Percentiles rank a stretch among this genome's conserved stretches.
Conservation (phyloP, 2,797 vertebrate species). For the Mormyrus proboscirostris region DNA sequence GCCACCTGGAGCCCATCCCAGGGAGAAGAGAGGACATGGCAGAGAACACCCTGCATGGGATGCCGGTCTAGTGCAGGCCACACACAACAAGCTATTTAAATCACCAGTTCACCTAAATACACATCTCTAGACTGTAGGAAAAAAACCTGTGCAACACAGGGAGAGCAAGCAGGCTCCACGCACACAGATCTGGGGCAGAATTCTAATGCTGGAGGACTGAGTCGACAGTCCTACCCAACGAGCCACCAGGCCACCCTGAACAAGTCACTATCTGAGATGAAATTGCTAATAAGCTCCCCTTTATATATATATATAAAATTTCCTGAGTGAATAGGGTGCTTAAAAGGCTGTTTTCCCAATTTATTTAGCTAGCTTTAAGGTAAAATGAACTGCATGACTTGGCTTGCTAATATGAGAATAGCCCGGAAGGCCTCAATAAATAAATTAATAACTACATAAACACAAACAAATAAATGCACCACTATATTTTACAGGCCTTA, state of each 20-base stretch:
- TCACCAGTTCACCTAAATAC: background rate
- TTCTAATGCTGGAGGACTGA: background rate
- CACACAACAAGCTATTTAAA: background rate
- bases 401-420: background rate
- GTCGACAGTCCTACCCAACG: background rate
- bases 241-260: background rate
- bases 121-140: background rate
- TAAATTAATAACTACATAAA: background rate
- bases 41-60: background rate
- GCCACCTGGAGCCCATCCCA: background rate
- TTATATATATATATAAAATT: background rate
- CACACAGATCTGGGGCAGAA: background rate
- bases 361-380: background rate
- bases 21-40: background rate
- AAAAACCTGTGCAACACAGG: background rate
- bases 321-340: background rate
- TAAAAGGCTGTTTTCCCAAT: background rate
- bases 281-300: background rate
- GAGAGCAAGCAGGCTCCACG: background rate
- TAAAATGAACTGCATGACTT: constrained; percentile 12
- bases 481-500: background rate
- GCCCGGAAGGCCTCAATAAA: background rate
- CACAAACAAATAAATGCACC: background rate
- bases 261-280: background rate
- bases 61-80: background rate